A percentile compares a stretch with the other conserved stretches of the same genome.
Evolutionary conservation across 2,113 vertebrate genomes (phyloP).

Genomic region (Dasyornis broadbenti): DNA sequence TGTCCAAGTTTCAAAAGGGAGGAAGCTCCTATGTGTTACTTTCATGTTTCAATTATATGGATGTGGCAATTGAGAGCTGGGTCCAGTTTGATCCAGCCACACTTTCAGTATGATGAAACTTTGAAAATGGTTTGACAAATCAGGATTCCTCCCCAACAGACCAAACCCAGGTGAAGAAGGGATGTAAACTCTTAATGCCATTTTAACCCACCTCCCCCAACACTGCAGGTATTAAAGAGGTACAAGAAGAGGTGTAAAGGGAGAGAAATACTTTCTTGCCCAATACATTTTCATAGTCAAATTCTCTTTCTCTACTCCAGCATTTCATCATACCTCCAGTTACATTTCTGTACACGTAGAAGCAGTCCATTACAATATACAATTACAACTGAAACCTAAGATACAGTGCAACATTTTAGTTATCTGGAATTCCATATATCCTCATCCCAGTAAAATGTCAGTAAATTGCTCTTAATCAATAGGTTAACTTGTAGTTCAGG

Average conservation of each 20-base stretch:
- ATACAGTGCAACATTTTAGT: background rate
- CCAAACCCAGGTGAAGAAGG: background rate
- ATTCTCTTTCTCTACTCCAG: background rate
- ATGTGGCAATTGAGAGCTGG: background rate
- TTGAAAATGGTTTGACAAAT: background rate
- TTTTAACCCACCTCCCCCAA: background rate
- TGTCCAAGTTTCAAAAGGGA: background rate
- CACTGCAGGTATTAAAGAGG: background rate
- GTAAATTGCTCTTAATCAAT: background rate
- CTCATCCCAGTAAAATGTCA: background rate
- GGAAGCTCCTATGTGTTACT: background rate
- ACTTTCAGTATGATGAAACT: rapidly evolving
- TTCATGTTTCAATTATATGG: background rate
- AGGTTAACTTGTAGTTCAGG: background rate
- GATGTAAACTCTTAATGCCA: background rate
- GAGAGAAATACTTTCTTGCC: background rate
- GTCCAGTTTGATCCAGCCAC: background rate
- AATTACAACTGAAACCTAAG: background rate
- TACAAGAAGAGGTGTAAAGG: background rate
- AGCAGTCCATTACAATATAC: background rate
- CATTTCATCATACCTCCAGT: background rate
- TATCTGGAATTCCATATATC: background rate
- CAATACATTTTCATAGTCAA: background rate
- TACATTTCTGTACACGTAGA: background rate
- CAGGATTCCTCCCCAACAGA: background rate